Evolutionary conservation across 2,113 vertebrate genomes (phyloP).

Genomic region (Oryctolagus cuniculus): mOryCun1.1 NC_091440.1:66867001-66867500

Average conservation of each 20-base stretch:
- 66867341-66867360: neutral
- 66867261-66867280: neutral
- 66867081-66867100: neutral
- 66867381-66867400: neutral
- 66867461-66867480: neutral
- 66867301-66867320: neutral
- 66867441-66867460: neutral
- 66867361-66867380: too few species aligned
- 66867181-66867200: neutral
- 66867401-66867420: neutral
- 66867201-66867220: neutral
- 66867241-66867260: neutral
- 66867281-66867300: neutral
- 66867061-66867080: neutral
- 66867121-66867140: neutral
- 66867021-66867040: neutral
- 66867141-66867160: neutral
- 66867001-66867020: neutral
- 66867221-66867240: neutral
- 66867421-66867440: neutral
- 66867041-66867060: neutral
- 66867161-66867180: neutral
- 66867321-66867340: neutral
- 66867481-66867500: conserved; percentile 32
- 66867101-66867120: neutral